Evolutionary conservation across 1,140 invertebrate species (phyloP).

Genomic region (Camponotus pennsylvanicus): DNA sequence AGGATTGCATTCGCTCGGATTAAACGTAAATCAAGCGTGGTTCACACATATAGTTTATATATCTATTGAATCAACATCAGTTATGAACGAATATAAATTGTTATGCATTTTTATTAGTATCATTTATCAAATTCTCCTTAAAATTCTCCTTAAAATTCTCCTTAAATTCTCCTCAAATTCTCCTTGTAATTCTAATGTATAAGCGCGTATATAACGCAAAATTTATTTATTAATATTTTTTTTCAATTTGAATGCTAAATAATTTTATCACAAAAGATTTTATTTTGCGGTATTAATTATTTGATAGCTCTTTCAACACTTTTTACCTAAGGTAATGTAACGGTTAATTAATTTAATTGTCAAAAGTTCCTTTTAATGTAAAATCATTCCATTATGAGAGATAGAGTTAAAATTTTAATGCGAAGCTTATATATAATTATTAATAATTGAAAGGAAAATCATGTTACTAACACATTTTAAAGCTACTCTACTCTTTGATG

Average conservation of each 20-base stretch:
- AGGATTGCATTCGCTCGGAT: slow-evolving; percentile 26
- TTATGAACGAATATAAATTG: neutral
- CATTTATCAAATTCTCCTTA: too few species aligned
- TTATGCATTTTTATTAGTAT: neutral
- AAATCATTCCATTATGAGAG: neutral
- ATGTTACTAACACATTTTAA: neutral
- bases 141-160: too few species aligned
- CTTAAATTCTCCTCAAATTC: too few species aligned
- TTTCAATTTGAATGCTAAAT: neutral
- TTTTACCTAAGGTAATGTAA: neutral
- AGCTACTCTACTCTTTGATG: neutral
- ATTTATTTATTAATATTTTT: neutral
- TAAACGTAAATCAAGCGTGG: slow-evolving; percentile 27
- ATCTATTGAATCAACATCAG: neutral
- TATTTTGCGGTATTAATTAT: neutral
- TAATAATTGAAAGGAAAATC: slow-evolving; percentile 7
- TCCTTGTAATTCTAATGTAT: too few species aligned
- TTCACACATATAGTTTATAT: slow-evolving; percentile 1
- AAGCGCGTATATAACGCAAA: neutral
- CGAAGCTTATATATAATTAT: neutral
- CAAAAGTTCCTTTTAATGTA: neutral
- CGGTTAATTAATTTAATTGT: neutral
- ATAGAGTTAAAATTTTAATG: neutral
- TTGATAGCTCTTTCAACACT: neutral
- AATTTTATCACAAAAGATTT: neutral